Evolutionary conservation across 2,797 vertebrate genomes (phyloP).

Genomic region (Cottoperca gobio): DNA sequence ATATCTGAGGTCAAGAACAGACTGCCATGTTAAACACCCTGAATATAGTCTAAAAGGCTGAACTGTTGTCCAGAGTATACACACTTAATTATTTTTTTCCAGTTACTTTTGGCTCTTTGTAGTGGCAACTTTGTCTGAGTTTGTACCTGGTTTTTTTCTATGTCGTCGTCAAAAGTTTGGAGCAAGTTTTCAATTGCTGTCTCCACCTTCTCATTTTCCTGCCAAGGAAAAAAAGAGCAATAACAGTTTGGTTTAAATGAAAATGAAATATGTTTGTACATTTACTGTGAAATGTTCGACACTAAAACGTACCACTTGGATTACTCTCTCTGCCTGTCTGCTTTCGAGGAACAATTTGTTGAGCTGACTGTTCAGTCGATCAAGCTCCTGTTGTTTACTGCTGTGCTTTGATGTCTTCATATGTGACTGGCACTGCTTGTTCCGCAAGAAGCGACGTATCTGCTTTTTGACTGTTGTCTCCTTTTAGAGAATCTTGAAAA

Average conservation of each 20-base stretch:
- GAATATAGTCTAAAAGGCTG: background rate
- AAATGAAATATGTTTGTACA: background rate
- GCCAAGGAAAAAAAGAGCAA: conserved; percentile 45
- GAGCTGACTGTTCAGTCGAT: conserved; percentile 75
- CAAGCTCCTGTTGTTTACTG: conserved; percentile 80
- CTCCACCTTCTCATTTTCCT: conserved; percentile 89
- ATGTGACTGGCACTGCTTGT: conserved; percentile 78
- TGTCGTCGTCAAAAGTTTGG: conserved; percentile 88
- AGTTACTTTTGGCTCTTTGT: background rate
- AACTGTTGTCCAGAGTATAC: background rate
- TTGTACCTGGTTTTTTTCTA: conserved; percentile 89
- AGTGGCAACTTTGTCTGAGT: background rate
- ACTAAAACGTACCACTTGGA: conserved; percentile 84
- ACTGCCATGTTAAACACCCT: background rate
- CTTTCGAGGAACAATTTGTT: conserved; percentile 78
- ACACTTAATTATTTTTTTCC: background rate
- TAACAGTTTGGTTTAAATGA: background rate
- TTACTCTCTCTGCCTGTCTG: conserved; percentile 75
- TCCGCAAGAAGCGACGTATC: conserved; percentile 38
- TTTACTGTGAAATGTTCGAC: background rate
- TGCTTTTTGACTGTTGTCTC: conserved; percentile 63
- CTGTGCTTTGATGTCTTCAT: conserved; percentile 65
- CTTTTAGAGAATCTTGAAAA: conserved; percentile 79
- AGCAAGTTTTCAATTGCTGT: conserved; percentile 88
- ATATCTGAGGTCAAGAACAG: background rate